Evolutionary conservation across 2,113 vertebrate genomes (phyloP), one percentile per base, ranked within the genome.

Genomic region (Cricetomys ansorgei): DNA sequence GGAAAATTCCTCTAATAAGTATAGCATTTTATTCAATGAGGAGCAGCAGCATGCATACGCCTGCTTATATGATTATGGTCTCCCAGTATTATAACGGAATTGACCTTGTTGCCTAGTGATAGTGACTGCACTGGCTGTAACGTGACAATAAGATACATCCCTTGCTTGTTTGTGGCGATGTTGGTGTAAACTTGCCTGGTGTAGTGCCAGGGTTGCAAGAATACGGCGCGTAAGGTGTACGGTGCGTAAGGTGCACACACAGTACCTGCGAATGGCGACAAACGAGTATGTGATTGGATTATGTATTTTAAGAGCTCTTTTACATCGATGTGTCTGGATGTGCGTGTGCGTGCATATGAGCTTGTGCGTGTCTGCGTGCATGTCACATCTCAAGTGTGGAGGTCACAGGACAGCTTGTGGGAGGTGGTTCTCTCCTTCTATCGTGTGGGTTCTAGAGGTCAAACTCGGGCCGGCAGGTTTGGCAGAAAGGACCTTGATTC

Each of bases 41-140:
- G 27, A 55, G 15, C 29, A 10, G 1, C 15, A 37, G 17, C 4
- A 25, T 16, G 17, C 34, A 57, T 7, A 34, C 13, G 1, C 4
- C 21, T 81, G 19, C 25, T 27, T 85, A 31, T 65, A 37, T 48
- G 11, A 21, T 48, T 48, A 16, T 53, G 34, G 50, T 45, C 9
- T 48, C 3, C 2, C 37, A 69, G 45, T 43, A 81, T 29, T 7
- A 65, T 70, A n/a, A 79, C 29, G 50, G 55, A 48, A 10, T 27
- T 62, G 15, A 62, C 50, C 27, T 29, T 29, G 17, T 65, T 59
- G 21, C 31, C 29, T 65, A 91, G 17, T 55, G 64, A 55, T 57
- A 53, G 3, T 10, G 4, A 53, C 5, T 10, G 4, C 27, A 25
- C 19, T 0, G 17, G 50, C 2, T 15, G 43, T 25, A 19, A 19